A percentile compares a stretch with the other conserved stretches of the same genome.
phyloP scores from a whole-genome alignment of 2,888 invertebrate species.

The Papilio demoleus region DNA sequence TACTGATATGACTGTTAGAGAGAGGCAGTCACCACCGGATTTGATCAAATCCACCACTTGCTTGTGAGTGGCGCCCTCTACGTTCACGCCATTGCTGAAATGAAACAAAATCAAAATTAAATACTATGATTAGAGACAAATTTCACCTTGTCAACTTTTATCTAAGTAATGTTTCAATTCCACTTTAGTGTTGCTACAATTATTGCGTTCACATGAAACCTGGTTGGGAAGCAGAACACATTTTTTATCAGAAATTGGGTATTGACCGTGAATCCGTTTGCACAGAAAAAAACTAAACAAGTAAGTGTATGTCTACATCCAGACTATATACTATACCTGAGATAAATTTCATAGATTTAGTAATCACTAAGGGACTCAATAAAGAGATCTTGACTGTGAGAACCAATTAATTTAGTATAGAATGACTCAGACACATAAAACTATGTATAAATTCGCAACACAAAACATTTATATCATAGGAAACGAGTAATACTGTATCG shows the following conservation, averaged over 20 bases:
- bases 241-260: too few species aligned
- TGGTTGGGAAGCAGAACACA: too few species aligned
- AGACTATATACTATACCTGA: too few species aligned
- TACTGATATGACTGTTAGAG: constrained; percentile 97
- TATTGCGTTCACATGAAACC: too few species aligned
- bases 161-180: not conserved
- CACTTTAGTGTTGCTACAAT: too few species aligned
- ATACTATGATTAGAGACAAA: not conserved
- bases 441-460: not conserved
- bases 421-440: not conserved
- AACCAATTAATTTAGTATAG: not conserved
- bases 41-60: constrained; percentile 99
- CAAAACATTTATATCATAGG: constrained; percentile 15
- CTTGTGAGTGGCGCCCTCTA: constrained; percentile 99
- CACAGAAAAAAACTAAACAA: too few species aligned
- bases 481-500: not conserved
- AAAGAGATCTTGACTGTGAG: not conserved
- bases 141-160: not conserved
- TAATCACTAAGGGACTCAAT: too few species aligned
- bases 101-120: constrained; percentile 45
- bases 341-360: too few species aligned
- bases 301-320: too few species aligned
- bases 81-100: constrained; percentile 98
- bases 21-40: constrained; percentile 98
- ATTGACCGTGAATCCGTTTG: too few species aligned